Evolutionary conservation across 2,797 vertebrate genomes (phyloP).

Genomic region (Peromyscus nudipes): DNA sequence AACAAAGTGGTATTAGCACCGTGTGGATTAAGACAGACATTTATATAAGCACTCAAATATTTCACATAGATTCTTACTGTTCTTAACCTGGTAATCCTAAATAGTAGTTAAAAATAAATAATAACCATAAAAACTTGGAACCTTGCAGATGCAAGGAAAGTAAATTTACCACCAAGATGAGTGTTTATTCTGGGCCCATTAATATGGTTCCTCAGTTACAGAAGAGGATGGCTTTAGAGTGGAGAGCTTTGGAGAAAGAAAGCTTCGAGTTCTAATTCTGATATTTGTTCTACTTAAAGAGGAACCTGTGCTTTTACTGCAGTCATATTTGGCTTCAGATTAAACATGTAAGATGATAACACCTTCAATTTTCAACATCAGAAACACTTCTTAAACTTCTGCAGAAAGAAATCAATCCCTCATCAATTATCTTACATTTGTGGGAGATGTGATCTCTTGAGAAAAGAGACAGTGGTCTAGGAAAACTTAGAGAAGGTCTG

Average conservation of each 20-base stretch:
- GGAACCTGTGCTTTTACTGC: conserved; percentile 68
- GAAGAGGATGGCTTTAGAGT: background rate
- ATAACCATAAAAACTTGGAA: background rate
- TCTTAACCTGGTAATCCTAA: background rate
- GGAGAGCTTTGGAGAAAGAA: conserved; percentile 70
- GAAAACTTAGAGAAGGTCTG: conserved; percentile 1
- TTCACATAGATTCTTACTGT: background rate
- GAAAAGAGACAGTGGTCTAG: conserved; percentile 1
- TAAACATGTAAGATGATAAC: conserved; percentile 68
- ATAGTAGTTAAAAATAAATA: conserved; percentile 35
- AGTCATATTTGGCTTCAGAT: conserved; percentile 62
- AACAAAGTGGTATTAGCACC: background rate
- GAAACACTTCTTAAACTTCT: background rate
- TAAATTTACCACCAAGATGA: background rate
- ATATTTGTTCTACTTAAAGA: conserved; percentile 82
- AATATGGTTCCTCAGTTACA: conserved; percentile 54
- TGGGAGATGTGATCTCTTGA: conserved; percentile 36
- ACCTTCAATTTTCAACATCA: conserved; percentile 28
- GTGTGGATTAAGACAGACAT: background rate
- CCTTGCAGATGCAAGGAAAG: background rate
- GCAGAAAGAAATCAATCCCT: conserved; percentile 18
- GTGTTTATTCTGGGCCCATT: conserved; percentile 71
- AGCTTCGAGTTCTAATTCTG: conserved; percentile 77
- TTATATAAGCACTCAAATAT: conserved; percentile 34
- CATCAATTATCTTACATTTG: conserved; percentile 46